Evolutionary conservation across 92 coral and sea anemone species (phyloP), one percentile per base, ranked within the genome.

Genomic region (Actinernus sp.): DNA sequence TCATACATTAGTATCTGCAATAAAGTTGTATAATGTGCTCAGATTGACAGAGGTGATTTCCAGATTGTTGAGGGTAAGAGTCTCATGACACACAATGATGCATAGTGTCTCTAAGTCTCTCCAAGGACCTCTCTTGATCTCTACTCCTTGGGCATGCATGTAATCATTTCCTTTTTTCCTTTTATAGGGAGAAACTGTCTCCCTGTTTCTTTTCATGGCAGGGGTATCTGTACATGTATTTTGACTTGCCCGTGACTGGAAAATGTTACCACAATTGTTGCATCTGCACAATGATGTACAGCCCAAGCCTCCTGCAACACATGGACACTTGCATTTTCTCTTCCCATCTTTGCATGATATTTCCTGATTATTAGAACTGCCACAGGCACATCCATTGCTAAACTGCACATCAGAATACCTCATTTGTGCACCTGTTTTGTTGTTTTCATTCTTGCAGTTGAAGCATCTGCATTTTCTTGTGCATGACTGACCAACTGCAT

Each of bases 121-220:
- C 79, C 86, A 79, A 40, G 86, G 79, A 36, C 86, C 86, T 24
- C 34, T 26, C 38, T 12, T 55, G 31, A 54, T 46, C 14, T 36
- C 21, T 29, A 39, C 74, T 17, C 36, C 47, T 71, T 79, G 37
- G 14, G 6, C 17, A 2, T 31, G 41, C 79, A 71, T 51, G 48
- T 68, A 68, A 2, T 50, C 53, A 2, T 11, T 51, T 56, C 86
- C 86, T 45, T 14, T n/a, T 52, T 40, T 79, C 32, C 86, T 69
- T 43, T n/a, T n/a, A n/a, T n/a, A n/a, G n/a, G n/a, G n/a, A n/a
- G n/a, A n/a, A n/a, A n/a, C n/a, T n/a, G n/a, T 71, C 47, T 58
- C 59, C 34, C 85, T 68, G 37, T 51, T 41, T 24, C 78, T 54
- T 61, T 68, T 78, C 8, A 7, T 28, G 55, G 39, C 61, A 3